Percentiles rank a stretch among this genome's conserved stretches.
phyloP scores from a whole-genome alignment of 2,888 invertebrate species.

The Pedicia rivosa region DNA sequence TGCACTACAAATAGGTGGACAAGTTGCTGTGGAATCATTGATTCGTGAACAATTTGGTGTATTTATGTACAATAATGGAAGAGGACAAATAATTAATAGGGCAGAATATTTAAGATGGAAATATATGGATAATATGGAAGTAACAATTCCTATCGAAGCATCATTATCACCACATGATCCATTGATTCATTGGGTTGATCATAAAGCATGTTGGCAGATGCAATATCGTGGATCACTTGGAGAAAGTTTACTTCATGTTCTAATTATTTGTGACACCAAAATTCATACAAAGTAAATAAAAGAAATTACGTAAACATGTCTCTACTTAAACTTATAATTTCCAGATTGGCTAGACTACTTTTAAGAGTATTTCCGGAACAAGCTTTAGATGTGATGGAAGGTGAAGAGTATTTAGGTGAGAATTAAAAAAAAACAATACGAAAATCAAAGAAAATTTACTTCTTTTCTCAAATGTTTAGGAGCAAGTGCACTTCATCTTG shows the following conservation, averaged over 20 bases:
- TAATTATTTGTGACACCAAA: slow-evolving; percentile 88
- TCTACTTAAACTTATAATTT: no score
- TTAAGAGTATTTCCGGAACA: slow-evolving; percentile 83
- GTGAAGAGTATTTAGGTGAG: slow-evolving; percentile 92
- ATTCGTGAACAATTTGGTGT: slow-evolving; percentile 75
- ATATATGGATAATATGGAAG: slow-evolving; percentile 69
- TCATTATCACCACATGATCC: slow-evolving; percentile 75
- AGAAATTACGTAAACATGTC: no score
- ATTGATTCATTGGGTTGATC: slow-evolving; percentile 73
- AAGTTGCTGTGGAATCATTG: slow-evolving; percentile 65
- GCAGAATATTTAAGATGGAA: slow-evolving; percentile 84
- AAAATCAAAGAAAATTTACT: no score
- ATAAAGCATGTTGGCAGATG: slow-evolving; percentile 96
- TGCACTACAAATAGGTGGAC: slow-evolving; percentile 71
- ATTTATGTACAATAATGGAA: slow-evolving; percentile 75
- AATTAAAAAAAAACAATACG: no score
- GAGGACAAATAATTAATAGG: slow-evolving; percentile 69
- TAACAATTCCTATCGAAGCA: slow-evolving; percentile 73
- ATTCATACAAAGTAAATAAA: slow-evolving; percentile 40
- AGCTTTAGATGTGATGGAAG: slow-evolving; percentile 88
- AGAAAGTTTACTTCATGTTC: slow-evolving; percentile 84
- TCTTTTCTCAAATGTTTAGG: no score
- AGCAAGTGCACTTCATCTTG: slow-evolving; percentile 86
- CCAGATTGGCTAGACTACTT: slow-evolving; percentile 74
- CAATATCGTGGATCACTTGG: slow-evolving; percentile 89